Percentiles rank a stretch among this genome's conserved stretches.
These are phyloP conservation scores for Lepilemur ruficaudatus DNA, from an alignment of 2,797 vertebrate genomes.

Conservation along the genomic window DNA sequence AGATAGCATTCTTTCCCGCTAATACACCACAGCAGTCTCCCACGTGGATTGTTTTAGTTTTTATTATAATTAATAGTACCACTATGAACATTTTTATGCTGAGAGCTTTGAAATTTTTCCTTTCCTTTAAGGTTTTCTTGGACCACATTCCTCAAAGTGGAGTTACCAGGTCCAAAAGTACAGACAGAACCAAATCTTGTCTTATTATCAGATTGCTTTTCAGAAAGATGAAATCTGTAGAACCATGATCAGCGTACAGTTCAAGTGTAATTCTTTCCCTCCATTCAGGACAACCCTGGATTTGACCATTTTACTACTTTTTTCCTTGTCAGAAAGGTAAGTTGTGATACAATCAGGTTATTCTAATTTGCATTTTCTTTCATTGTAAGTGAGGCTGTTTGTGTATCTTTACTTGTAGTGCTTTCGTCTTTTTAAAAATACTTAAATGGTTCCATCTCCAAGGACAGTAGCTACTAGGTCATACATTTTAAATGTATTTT, in stretches of 20 bases:
- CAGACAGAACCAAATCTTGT: neutral
- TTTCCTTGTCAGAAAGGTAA: constrained; percentile 29
- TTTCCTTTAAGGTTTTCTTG: neutral
- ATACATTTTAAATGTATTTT: constrained; percentile 21
- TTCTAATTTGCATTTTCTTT: constrained; percentile 49
- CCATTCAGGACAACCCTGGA: neutral
- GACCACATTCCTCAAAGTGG: neutral
- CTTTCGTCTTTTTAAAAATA: neutral
- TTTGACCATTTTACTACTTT: constrained; percentile 26
- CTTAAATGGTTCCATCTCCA: constrained; percentile 13
- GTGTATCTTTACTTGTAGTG: neutral
- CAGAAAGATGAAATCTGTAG: neutral
- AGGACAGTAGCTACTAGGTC: neutral
- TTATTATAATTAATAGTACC: neutral
- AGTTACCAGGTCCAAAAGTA: neutral
- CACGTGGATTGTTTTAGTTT: constrained; percentile 10
- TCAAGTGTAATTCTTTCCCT: neutral
- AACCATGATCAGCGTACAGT: neutral
- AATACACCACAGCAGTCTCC: neutral
- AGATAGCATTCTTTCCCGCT: neutral
- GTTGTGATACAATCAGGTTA: constrained; percentile 6
- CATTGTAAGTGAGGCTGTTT: neutral
- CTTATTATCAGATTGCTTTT: constrained; percentile 25
- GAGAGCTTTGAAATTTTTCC: neutral
- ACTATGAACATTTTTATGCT: neutral